Evolutionary conservation across 2,113 vertebrate genomes (phyloP).

Genomic region (Aspiorhynchus laticeps): DNA sequence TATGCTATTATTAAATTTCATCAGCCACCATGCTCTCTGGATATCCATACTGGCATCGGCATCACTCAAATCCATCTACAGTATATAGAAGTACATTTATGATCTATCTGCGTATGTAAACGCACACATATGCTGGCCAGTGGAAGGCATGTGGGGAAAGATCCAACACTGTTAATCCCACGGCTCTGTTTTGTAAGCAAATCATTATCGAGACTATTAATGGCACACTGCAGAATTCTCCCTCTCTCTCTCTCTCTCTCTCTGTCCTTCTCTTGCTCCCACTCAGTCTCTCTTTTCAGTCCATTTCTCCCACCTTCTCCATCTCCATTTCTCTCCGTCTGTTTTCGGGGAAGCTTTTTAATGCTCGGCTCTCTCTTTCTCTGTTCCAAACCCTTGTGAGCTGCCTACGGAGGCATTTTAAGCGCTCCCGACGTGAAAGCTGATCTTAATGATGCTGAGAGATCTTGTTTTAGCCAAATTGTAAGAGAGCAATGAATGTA

Average conservation of each 20-base stretch:
- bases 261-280: conserved; percentile 24
- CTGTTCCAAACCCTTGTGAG: neutral
- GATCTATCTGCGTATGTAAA: neutral
- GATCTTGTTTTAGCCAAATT: neutral
- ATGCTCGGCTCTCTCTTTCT: neutral
- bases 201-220: conserved; percentile 79
- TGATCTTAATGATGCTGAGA: neutral
- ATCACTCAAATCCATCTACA: neutral
- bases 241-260: neutral
- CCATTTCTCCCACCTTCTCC: conserved; percentile 30
- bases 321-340: neutral
- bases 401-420: conserved; percentile 1
- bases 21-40: neutral
- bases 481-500: neutral
- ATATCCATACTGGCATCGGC: neutral
- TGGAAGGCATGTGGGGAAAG: conserved; percentile 59
- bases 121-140: conserved; percentile 44
- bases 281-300: conserved; percentile 20
- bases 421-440: neutral
- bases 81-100: neutral
- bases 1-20: neutral
- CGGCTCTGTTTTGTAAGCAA: conserved; percentile 81
- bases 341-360: neutral
- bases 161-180: conserved; percentile 68
- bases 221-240: conserved; percentile 77